Conservation (phyloP, 2,888 invertebrate genomes). For the Palloptera scutellata region DNA sequence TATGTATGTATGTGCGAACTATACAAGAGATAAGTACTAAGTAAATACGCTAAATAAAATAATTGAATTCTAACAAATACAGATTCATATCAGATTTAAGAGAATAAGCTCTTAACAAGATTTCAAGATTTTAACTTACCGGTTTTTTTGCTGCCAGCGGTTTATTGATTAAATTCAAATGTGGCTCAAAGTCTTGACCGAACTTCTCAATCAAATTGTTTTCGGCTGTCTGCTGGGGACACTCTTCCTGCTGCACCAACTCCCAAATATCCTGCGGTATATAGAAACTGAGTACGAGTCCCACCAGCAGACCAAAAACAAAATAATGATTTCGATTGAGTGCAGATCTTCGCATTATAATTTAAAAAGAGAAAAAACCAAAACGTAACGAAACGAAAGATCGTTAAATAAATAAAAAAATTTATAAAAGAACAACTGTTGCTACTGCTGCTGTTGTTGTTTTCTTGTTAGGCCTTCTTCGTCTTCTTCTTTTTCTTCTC, state of each 20-base stretch:
- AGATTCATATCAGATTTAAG: too few species aligned
- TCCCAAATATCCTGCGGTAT: conserved; percentile 62
- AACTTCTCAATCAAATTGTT: conserved; percentile 62
- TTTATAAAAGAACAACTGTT: too few species aligned
- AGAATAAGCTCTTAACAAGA: too few species aligned
- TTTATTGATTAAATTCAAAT: conserved; percentile 64
- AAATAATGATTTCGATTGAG: conserved; percentile 63
- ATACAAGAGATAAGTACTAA: neutral
- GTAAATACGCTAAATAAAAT: neutral
- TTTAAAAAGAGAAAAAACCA: too few species aligned
- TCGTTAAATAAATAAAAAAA: too few species aligned
- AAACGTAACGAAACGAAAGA: too few species aligned
- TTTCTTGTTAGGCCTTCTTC: too few species aligned
- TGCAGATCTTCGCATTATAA: conserved; percentile 57
- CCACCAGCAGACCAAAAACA: conserved; percentile 60
- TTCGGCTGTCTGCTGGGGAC: conserved; percentile 61
- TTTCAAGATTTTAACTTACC: conserved; percentile 48
- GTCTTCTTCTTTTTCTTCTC: too few species aligned
- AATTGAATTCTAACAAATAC: too few species aligned
- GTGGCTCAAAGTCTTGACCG: conserved; percentile 64
- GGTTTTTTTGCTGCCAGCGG: conserved; percentile 64
- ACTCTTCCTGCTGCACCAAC: conserved; percentile 63
- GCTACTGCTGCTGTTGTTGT: too few species aligned
- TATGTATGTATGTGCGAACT: neutral
- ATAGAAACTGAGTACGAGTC: conserved; percentile 60